Percentiles rank a stretch among this genome's conserved stretches.
These are phyloP conservation scores for Pachliopta kotzebuea DNA, from an alignment of 2,888 invertebrate genomes.

Conservation along the genomic window DNA sequence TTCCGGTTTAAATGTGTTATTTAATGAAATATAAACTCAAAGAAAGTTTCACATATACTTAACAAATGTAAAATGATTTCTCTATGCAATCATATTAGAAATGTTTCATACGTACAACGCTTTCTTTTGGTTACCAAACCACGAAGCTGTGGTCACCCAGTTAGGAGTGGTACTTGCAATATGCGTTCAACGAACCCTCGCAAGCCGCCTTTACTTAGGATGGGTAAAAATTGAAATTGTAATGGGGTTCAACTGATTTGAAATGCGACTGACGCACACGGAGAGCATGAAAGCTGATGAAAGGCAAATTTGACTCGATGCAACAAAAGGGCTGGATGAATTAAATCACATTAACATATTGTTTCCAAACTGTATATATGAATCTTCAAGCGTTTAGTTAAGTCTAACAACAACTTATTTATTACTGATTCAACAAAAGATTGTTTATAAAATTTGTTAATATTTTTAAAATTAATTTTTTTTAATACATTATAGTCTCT, in stretches of 20 bases:
- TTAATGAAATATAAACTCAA: too few species aligned
- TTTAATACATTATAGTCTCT: too few species aligned
- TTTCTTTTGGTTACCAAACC: constrained; percentile 9
- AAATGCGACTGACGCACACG: constrained; percentile 7
- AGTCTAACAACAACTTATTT: too few species aligned
- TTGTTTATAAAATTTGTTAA: too few species aligned
- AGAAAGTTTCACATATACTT: too few species aligned
- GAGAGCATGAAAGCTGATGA: constrained; percentile 12
- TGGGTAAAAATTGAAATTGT: constrained; percentile 15
- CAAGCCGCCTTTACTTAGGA: background rate
- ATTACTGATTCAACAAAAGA: too few species aligned
- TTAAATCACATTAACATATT: constrained; percentile 19
- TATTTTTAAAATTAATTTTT: too few species aligned
- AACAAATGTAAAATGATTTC: background rate
- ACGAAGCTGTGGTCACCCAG: background rate
- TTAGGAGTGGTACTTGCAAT: background rate
- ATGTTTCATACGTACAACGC: background rate
- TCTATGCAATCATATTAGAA: background rate
- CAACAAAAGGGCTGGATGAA: constrained; percentile 11
- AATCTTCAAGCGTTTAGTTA: background rate
- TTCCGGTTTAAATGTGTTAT: too few species aligned
- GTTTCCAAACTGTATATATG: constrained; percentile 7
- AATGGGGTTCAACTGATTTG: background rate
- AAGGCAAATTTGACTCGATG: constrained; percentile 20
- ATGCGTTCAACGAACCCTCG: background rate